Evolutionary conservation across 1,140 invertebrate species (phyloP).

Genomic region (Zaprionus davidi): DNA sequence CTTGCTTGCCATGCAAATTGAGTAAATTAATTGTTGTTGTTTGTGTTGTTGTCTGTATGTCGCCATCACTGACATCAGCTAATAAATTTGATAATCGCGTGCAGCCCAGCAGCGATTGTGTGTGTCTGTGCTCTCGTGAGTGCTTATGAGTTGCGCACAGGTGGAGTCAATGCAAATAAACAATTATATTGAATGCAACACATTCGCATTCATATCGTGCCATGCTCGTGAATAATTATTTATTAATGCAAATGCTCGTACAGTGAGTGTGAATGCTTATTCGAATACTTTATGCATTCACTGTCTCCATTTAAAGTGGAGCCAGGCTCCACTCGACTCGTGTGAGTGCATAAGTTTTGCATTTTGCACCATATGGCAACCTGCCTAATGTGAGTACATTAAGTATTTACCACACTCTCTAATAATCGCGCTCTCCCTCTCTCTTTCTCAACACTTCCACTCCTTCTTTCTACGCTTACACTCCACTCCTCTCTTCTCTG

Average conservation of each 20-base stretch:
- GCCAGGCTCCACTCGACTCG: conserved; percentile 6
- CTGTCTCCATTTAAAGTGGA: conserved; percentile 17
- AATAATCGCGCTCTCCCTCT: neutral
- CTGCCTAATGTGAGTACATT: conserved; percentile 5
- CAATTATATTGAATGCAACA: conserved; percentile 30
- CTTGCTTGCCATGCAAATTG: conserved; percentile 30
- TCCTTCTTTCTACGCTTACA: too few species aligned
- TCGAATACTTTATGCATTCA: conserved; percentile 14
- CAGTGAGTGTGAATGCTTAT: conserved; percentile 10
- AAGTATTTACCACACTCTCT: neutral
- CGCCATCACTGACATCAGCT: conserved; percentile 65
- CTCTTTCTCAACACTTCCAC: neutral
- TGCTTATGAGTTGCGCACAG: neutral
- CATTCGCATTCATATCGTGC: conserved; percentile 19
- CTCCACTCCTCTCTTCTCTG: neutral
- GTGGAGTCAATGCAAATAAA: conserved; percentile 12
- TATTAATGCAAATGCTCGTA: conserved; percentile 19
- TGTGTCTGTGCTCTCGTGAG: neutral
- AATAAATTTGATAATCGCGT: conserved; percentile 78
- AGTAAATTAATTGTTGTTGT: conserved; percentile 24
- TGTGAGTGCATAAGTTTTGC: conserved; percentile 10
- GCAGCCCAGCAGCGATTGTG: conserved; percentile 33
- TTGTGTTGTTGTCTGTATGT: conserved; percentile 13
- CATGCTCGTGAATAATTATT: conserved; percentile 4
- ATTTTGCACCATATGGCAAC: conserved; percentile 27